Conservation (phyloP, 2,113 vertebrate genomes). For the Probosciger aterrimus region DNA sequence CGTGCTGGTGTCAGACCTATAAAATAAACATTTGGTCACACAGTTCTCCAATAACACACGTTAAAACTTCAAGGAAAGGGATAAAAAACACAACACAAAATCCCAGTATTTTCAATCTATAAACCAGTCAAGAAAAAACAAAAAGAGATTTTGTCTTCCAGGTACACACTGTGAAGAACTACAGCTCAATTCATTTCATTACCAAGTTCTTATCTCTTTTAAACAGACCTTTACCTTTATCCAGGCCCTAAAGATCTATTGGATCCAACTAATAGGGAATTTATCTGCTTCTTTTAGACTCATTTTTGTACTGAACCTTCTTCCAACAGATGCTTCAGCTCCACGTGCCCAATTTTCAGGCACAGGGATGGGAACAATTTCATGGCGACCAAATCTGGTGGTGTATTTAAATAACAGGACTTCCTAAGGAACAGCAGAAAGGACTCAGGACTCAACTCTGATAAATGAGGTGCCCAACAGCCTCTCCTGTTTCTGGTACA, state of each 20-base stretch:
- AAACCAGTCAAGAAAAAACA: not conserved
- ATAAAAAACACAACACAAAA: not conserved
- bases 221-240: not conserved
- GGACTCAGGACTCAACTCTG: not conserved
- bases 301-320: not conserved
- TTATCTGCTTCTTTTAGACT: not conserved
- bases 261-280: too few relatives aligned
- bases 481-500: not conserved
- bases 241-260: not conserved
- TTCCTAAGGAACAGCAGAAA: not conserved
- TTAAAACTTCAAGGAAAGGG: not conserved
- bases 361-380: not conserved
- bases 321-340: not conserved
- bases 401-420: not conserved
- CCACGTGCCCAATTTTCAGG: not conserved
- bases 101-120: not conserved
- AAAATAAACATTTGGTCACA: not conserved
- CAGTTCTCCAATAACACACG: accelerated
- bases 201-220: not conserved
- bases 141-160: not conserved
- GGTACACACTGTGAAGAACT: not conserved
- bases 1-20: too few relatives aligned
- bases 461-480: accelerated
- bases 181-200: not conserved
- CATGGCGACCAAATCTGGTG: not conserved